A percentile compares a stretch with the other conserved stretches of the same genome.
Evolutionary conservation across 1,140 invertebrate genomes (phyloP).

Genomic region (Diorhabda elongata): DNA sequence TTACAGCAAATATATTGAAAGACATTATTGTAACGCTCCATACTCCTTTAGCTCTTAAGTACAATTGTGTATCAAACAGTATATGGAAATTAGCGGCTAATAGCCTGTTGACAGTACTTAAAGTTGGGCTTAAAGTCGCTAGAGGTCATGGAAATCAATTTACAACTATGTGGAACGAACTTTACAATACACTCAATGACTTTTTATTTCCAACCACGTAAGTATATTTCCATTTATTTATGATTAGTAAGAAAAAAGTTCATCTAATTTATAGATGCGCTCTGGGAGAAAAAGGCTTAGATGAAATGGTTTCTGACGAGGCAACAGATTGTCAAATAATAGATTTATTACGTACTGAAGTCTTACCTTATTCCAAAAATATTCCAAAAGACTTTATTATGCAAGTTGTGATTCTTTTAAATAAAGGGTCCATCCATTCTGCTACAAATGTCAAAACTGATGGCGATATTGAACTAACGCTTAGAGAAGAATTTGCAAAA

Average conservation of each 20-base stretch:
- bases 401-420: conserved; percentile 82
- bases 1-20: conserved; percentile 71
- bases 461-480: conserved; percentile 75
- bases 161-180: conserved; percentile 73
- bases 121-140: conserved; percentile 81
- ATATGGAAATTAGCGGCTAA: conserved; percentile 85
- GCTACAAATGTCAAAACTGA: conserved; percentile 66
- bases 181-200: conserved; percentile 82
- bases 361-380: conserved; percentile 73
- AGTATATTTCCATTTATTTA: conserved; percentile 19
- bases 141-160: conserved; percentile 70
- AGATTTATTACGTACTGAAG: conserved; percentile 78
- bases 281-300: conserved; percentile 65
- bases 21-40: conserved; percentile 73
- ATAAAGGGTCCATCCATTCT: conserved; percentile 92
- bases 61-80: conserved; percentile 72
- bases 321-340: conserved; percentile 83
- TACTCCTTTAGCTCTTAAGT: conserved; percentile 76
- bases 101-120: conserved; percentile 74
- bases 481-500: conserved; percentile 92
- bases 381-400: conserved; percentile 85
- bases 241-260: too few species aligned
- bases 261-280: conserved; percentile 46
- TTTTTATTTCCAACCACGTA: conserved; percentile 84
- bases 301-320: conserved; percentile 81